Base-by-base conservation (phyloP, 2,888 invertebrate species). In the Thera britannica region DNA sequence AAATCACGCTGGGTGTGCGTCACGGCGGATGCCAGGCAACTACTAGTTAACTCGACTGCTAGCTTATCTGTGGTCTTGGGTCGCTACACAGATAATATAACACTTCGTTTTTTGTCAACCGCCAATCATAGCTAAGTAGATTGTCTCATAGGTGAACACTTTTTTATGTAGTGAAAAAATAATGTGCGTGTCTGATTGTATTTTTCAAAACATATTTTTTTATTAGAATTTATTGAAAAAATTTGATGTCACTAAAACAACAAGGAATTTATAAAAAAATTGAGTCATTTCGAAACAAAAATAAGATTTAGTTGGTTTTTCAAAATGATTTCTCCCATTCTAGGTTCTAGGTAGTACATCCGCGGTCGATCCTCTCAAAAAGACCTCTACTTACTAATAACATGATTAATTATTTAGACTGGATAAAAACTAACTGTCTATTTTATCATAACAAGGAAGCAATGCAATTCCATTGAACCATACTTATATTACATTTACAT, bases 31-130 rank as follows among this genome's bases (percentile, higher is more conserved):
- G 81, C 71, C 66, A 58, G 61, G 74, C 69, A 68, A 77, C 75
- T 74, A 63, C 74, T 74, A 75, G 72, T 77, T 74, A 75, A 2
- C 9, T 60, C 35, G 5, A 70, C 66, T 70, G 63, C 41, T 70
- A 38, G 4, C 0, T 3, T 58, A 48, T 57, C 70, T 70, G 63
- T 60, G 59, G 62, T 73, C 73, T 58, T 83, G 90, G 91, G 90
- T 90, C 90, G 90, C 75, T 85, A 86, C 70, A 69, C 80, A 75
- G 75, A 69, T 74, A 77, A 79, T 68, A 67, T 68, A 67, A 75
- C 78, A 83, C 83, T 79, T 77, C 72, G 80, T 84, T 87, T 80
- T 88, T 89, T 87, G 90, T 90, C 90, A 89, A 90, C 90, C 79
- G 76, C 70, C 81, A 88, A 89, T 89, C 85, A 87, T 75, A 77